These are phyloP conservation scores for Gobio occitaniae DNA, from an alignment of 2,797 vertebrate species.

Conservation along the genomic window DNA sequence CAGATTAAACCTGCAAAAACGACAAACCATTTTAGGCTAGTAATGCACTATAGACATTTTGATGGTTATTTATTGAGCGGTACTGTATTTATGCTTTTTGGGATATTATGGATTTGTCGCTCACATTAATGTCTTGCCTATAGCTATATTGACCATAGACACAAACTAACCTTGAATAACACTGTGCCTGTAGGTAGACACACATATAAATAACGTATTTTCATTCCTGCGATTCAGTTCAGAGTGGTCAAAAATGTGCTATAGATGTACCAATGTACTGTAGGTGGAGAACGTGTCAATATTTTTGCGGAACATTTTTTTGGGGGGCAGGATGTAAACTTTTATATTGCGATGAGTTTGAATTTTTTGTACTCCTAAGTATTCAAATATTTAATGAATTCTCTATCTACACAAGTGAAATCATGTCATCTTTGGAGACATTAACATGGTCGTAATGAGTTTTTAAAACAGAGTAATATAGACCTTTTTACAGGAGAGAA, in stretches of 20 bases:
- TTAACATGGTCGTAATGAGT: constrained; percentile 23
- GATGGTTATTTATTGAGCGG: constrained; percentile 14
- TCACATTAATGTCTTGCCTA: constrained; percentile 42
- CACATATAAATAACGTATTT: neutral
- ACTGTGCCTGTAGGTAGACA: neutral
- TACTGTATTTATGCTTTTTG: constrained; percentile 26
- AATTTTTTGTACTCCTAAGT: neutral
- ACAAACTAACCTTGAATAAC: constrained; percentile 28
- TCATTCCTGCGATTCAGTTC: neutral
- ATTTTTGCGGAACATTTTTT: neutral
- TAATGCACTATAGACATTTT: constrained; percentile 19
- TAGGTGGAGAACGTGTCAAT: neutral
- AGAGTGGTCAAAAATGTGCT: neutral
- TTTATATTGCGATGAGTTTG: neutral
- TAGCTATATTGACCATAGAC: constrained; percentile 35
- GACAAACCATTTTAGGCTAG: neutral
- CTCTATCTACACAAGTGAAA: neutral
- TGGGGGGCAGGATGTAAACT: neutral
- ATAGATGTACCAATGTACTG: too few species aligned
- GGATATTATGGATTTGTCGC: constrained; percentile 23
- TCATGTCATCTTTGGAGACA: neutral
- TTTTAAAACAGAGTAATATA: constrained; percentile 13
- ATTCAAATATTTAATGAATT: neutral
- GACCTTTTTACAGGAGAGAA: neutral
- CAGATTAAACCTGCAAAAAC: neutral